phyloP scores from a whole-genome alignment of 2,113 vertebrate genomes.

The Campylomormyrus numenius region DNA sequence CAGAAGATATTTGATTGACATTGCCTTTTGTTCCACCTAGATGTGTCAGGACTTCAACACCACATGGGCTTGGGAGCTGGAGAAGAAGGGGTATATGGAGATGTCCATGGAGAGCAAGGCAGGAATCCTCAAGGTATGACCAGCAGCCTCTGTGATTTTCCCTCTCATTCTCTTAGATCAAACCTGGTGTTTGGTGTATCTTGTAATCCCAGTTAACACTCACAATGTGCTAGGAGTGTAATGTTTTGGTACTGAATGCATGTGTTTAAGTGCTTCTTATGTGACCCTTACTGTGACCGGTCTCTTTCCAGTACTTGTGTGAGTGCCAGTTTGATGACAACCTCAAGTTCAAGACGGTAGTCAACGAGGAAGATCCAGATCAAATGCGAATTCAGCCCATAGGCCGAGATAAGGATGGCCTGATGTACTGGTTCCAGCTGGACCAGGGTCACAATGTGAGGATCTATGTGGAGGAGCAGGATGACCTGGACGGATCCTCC shows the following conservation, averaged over 20 bases:
- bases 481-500: conserved; percentile 85
- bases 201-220: not conserved
- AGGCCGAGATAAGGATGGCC: conserved; percentile 81
- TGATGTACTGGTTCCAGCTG: conserved; percentile 94
- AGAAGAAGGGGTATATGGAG: conserved; percentile 91
- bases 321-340: conserved; percentile 99
- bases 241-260: not conserved
- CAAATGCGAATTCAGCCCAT: conserved; percentile 91
- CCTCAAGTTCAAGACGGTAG: conserved; percentile 88
- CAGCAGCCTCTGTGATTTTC: not conserved
- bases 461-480: conserved; percentile 95
- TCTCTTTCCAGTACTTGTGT: conserved; percentile 76
- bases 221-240: not conserved
- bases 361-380: conserved; percentile 92
- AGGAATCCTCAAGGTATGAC: conserved; percentile 84
- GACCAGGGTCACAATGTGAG: conserved; percentile 93
- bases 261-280: not conserved
- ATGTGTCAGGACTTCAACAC: conserved; percentile 93
- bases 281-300: conserved; percentile 18
- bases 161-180: not conserved
- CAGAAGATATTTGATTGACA: not conserved
- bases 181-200: not conserved
- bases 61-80: conserved; percentile 97
- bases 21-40: conserved; percentile 50
- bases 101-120: conserved; percentile 92